Conservation (phyloP, 2,888 invertebrate genomes). For the Dolichopus griseipennis region DNA sequence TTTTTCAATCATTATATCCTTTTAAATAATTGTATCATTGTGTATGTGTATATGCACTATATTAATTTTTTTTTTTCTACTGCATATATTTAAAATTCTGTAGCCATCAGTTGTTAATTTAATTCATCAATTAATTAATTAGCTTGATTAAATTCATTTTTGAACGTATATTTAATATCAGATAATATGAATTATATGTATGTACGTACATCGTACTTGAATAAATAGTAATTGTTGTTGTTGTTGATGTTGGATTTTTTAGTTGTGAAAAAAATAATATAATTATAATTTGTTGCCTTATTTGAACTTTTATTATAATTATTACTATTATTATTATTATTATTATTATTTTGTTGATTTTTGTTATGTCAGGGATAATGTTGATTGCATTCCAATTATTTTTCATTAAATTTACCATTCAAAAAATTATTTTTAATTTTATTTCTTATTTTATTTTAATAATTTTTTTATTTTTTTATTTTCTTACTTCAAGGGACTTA, state of each 20-base stretch:
- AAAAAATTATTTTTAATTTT: not conserved
- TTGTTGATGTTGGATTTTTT: not conserved
- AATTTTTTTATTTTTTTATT: not conserved
- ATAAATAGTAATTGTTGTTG: not conserved
- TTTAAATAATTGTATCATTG: no score
- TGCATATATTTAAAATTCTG: not conserved
- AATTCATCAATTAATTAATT: not conserved
- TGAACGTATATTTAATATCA: not conserved
- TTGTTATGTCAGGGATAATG: not conserved
- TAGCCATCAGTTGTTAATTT: not conserved
- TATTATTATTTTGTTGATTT: not conserved
- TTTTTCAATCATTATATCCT: no score
- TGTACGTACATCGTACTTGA: no score
- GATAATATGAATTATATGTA: no score
- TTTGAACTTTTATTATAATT: no score
- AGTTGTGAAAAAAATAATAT: no score
- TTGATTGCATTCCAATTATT: slow-evolving; percentile 1
- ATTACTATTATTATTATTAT: no score
- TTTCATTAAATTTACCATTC: not conserved
- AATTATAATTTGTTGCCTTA: no score
- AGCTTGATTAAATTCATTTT: slow-evolving; percentile 1
- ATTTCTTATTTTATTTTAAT: not conserved
- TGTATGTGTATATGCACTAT: no score
- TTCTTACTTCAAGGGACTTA: not conserved
- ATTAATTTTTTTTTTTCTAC: no score